A percentile compares a stretch with the other conserved stretches of the same genome.
Conservation (phyloP, 1,140 invertebrate genomes). For the Pseudomyrmex gracilis region DNA sequence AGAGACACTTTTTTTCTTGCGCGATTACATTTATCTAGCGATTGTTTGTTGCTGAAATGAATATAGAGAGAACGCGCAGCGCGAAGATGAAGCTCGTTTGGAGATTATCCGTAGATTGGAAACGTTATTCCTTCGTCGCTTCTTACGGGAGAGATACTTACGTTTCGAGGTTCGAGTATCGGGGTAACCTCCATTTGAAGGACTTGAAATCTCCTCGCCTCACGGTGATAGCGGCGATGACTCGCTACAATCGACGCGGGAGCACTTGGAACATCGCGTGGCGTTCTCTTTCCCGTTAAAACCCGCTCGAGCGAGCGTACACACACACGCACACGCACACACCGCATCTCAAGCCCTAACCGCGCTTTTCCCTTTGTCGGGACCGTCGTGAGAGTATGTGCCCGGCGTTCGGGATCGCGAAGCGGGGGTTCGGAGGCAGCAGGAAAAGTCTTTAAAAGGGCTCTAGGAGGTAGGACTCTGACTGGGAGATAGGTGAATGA, state of each 20-base stretch:
- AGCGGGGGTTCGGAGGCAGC: constrained; percentile 58
- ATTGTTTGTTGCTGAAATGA: neutral
- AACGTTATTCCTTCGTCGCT: constrained; percentile 2
- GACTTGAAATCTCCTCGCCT: constrained; percentile 34
- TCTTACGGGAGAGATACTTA: constrained; percentile 4
- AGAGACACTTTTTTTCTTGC: too few relatives aligned
- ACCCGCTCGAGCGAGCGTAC: constrained; percentile 34
- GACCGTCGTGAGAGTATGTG: constrained; percentile 7
- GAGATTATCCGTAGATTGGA: neutral
- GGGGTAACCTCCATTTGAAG: constrained; percentile 25
- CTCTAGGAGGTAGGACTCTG: constrained; percentile 75
- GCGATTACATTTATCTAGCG: too few relatives aligned
- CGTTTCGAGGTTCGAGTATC: constrained; percentile 25
- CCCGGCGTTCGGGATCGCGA: constrained; percentile 8
- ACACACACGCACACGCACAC: neutral
- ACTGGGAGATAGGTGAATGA: constrained; percentile 84
- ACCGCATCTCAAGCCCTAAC: constrained; percentile 19
- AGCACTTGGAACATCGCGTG: constrained; percentile 3
- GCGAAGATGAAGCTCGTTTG: too few relatives aligned
- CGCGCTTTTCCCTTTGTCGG: constrained; percentile 52
- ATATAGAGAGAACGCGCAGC: neutral
- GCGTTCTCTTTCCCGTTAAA: constrained; percentile 42
- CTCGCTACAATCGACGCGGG: constrained; percentile 48
- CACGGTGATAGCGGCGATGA: constrained; percentile 35
- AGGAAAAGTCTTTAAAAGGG: constrained; percentile 84